These are phyloP conservation scores for Propsilocerus akamusi DNA, from an alignment of 1,140 invertebrate species.

Conservation along the genomic window DNA sequence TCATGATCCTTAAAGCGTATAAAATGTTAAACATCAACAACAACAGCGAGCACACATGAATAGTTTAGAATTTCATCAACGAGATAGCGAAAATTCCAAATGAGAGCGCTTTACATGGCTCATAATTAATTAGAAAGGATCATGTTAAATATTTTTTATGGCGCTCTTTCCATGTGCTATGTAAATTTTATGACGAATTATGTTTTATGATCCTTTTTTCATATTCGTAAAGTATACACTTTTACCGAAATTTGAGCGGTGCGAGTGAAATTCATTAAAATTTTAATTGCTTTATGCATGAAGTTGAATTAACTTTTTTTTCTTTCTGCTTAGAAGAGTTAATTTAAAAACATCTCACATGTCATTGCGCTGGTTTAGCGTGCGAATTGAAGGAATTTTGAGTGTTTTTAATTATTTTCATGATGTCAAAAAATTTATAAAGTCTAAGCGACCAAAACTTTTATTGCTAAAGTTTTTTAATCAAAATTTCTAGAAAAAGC, in stretches of 20 bases:
- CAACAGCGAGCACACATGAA: not conserved
- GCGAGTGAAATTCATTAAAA: not conserved
- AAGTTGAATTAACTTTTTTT: no score
- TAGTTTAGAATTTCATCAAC: conserved; percentile 4
- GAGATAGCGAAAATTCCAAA: not conserved
- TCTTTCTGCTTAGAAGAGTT: no score
- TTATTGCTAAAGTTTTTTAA: no score
- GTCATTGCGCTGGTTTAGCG: no score
- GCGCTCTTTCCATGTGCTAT: not conserved
- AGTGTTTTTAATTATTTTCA: no score
- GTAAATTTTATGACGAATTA: conserved; percentile 3
- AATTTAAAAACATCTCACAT: no score
- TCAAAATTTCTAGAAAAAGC: no score
- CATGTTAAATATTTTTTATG: not conserved
- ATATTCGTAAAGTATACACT: no score
- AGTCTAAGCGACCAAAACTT: no score
- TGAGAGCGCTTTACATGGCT: not conserved
- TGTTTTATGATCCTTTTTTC: not conserved
- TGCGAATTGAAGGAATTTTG: no score
- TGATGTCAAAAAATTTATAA: no score
- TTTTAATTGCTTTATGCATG: conserved; percentile 2
- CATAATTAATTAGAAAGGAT: conserved; percentile 3
- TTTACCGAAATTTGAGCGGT: not conserved
- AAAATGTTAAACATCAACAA: no score
- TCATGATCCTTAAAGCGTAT: not conserved